A percentile compares a stretch with the other conserved stretches of the same genome.
These are phyloP conservation scores for Stictocephala bisonia DNA, from an alignment of 2,888 invertebrate species.

Conservation along the genomic window DNA sequence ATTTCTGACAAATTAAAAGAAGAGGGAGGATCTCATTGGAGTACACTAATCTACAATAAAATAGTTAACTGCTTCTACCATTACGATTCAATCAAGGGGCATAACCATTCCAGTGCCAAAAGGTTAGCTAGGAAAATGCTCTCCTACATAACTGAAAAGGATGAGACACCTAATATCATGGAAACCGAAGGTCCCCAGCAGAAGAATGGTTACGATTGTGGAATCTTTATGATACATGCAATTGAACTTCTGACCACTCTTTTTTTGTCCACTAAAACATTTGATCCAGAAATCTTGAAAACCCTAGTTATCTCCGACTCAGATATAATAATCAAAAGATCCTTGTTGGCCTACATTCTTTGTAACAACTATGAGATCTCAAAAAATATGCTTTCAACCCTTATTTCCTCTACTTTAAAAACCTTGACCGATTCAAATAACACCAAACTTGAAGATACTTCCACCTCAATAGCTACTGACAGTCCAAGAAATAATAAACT, in stretches of 20 bases:
- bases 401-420: too few species aligned
- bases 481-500: too few species aligned
- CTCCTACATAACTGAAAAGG: not conserved
- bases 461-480: too few species aligned
- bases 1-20: not conserved
- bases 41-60: not conserved
- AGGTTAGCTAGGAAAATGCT: not conserved
- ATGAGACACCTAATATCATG: not conserved
- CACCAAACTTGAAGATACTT: too few species aligned
- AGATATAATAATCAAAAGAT: not conserved
- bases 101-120: not conserved
- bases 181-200: not conserved
- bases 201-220: not conserved
- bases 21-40: constrained; percentile 10
- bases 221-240: not conserved
- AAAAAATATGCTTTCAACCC: not conserved
- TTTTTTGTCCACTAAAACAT: not conserved
- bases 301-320: not conserved
- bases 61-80: not conserved
- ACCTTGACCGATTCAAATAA: too few species aligned
- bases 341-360: not conserved
- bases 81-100: constrained; percentile 3
- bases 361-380: not conserved
- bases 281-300: constrained; percentile 15
- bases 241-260: not conserved